These are phyloP conservation scores for Aporophyla nigra DNA, from an alignment of 2,888 invertebrate species.

Conservation along the genomic window DNA sequence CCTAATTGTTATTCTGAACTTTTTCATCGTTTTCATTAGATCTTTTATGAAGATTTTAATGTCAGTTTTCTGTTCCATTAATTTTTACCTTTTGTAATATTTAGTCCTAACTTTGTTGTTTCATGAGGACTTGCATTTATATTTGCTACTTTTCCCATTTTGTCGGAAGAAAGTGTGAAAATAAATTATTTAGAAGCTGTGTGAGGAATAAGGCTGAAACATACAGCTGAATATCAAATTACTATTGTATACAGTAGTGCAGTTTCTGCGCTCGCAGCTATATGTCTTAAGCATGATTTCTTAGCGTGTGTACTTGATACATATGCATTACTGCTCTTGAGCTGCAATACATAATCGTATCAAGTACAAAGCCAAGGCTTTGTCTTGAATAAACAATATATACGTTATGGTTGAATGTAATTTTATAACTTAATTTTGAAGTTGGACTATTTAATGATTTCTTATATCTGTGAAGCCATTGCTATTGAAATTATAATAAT, in stretches of 20 bases:
- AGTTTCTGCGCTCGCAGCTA: constrained; percentile 32
- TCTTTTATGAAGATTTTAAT: constrained; percentile 39
- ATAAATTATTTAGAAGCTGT: constrained; percentile 30
- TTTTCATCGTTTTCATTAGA: constrained; percentile 25
- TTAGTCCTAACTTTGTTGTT: constrained; percentile 25
- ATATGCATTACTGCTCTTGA: constrained; percentile 10
- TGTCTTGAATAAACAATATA: too few species aligned
- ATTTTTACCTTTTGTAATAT: constrained; percentile 32
- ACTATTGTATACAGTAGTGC: constrained; percentile 34
- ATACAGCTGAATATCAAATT: constrained; percentile 52
- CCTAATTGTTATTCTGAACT: constrained; percentile 41
- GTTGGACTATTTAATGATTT: not conserved
- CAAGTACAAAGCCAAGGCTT: too few species aligned
- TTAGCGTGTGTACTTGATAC: constrained; percentile 24
- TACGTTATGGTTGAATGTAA: too few species aligned
- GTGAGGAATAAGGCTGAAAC: not conserved
- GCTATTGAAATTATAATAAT: too few species aligned
- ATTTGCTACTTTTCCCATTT: constrained; percentile 6
- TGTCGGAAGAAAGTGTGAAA: constrained; percentile 14
- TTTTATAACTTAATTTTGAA: not conserved
- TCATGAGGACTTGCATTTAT: constrained; percentile 21
- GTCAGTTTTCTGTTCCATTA: constrained; percentile 29
- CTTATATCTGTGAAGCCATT: not conserved
- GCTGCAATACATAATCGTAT: too few species aligned
- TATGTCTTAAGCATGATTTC: constrained; percentile 38